A percentile compares a stretch with the other conserved stretches of the same genome.
Conservation (phyloP, 2,113 vertebrate species). For the Micronycteris hirsuta region DNA sequence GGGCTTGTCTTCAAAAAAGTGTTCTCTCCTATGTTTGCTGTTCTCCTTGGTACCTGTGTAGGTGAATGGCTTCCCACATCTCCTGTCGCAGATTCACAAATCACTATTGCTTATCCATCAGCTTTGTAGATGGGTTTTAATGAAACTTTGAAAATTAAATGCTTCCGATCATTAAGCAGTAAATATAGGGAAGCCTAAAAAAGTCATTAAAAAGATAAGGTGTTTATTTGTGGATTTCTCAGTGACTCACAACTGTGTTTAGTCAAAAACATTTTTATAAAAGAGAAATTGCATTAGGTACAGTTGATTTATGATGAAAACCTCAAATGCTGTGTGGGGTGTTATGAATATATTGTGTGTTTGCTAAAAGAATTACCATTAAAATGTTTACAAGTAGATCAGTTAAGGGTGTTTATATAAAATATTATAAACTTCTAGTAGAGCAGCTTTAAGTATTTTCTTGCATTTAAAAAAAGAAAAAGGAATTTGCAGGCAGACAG, state of each 20-base stretch:
- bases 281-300: constrained; percentile 46
- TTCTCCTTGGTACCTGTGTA: constrained; percentile 47
- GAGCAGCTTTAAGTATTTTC: constrained; percentile 3
- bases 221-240: constrained; percentile 46
- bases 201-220: constrained; percentile 61
- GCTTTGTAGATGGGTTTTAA: constrained; percentile 48
- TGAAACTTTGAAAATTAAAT: constrained; percentile 61
- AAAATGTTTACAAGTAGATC: constrained; percentile 49
- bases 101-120: constrained; percentile 52
- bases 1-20: constrained; percentile 55
- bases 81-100: constrained; percentile 39
- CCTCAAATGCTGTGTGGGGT: background rate
- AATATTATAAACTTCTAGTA: constrained; percentile 23
- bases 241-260: background rate
- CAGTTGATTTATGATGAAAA: background rate
- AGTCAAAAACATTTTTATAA: constrained; percentile 39
- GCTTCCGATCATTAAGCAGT: constrained; percentile 54
- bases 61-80: constrained; percentile 31
- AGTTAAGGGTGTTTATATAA: constrained; percentile 22
- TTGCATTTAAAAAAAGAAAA: constrained; percentile 44
- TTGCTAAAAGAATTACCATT: constrained; percentile 53
- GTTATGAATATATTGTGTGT: constrained; percentile 10
- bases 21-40: constrained; percentile 20
- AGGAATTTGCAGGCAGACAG: constrained; percentile 37
- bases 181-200: constrained; percentile 28